Percentiles rank a stretch among this genome's conserved stretches.
These are phyloP conservation scores for Falco berigora DNA, from an alignment of 2,797 vertebrate genomes.

Conservation along the genomic window DNA sequence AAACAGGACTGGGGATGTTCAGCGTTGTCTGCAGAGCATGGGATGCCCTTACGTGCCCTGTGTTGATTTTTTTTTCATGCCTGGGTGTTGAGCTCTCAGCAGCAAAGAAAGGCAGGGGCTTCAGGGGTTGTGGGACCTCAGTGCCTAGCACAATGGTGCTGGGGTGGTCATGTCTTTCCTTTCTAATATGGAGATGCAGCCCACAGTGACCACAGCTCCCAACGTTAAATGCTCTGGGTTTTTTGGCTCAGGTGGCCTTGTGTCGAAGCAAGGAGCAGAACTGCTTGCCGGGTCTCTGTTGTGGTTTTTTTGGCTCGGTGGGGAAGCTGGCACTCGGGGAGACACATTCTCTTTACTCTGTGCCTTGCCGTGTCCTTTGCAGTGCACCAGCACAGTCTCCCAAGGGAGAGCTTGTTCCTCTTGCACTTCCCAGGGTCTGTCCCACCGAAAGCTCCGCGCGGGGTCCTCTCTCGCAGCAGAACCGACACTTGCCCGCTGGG, in stretches of 20 bases:
- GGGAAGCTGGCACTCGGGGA: neutral
- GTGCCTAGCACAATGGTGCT: neutral
- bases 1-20: neutral
- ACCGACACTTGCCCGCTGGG: accelerated
- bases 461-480: neutral
- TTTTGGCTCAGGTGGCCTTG: neutral
- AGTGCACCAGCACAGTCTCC: neutral
- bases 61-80: neutral
- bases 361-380: too few relatives aligned
- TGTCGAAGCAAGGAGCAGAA: neutral
- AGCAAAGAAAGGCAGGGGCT: neutral
- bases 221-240: neutral
- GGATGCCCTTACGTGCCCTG: neutral
- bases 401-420: neutral
- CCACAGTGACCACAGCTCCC: neutral
- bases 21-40: neutral
- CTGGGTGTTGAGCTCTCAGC: neutral
- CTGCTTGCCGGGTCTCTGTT: neutral
- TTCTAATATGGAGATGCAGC: neutral
- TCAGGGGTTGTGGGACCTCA: neutral
- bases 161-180: neutral
- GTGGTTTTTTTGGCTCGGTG: neutral
- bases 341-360: neutral
- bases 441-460: neutral
- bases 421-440: neutral